These are phyloP conservation scores for Zelleria hepariella DNA, from an alignment of 2,888 invertebrate species.

Conservation along the genomic window DNA sequence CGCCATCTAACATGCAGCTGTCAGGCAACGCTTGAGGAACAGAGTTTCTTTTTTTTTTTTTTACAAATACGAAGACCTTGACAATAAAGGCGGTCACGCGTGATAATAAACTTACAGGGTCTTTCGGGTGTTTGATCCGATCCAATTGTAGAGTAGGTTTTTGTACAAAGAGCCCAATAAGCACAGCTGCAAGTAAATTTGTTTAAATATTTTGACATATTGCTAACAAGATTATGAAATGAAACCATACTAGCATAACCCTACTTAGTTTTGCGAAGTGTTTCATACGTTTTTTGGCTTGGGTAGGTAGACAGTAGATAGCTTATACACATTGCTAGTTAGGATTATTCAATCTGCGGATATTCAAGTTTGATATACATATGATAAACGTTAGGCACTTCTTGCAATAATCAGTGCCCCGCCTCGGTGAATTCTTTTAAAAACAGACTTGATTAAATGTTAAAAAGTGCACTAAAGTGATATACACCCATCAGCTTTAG, in stretches of 20 bases:
- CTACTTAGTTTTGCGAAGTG: not conserved
- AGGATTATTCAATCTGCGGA: no score
- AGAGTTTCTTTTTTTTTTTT: not conserved
- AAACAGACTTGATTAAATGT: no score
- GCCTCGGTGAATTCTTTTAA: no score
- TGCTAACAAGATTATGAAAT: not conserved
- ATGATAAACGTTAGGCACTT: no score
- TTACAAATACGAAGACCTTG: not conserved
- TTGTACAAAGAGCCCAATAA: not conserved
- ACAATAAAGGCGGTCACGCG: not conserved
- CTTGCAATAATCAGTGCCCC: no score
- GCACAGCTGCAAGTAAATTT: not conserved
- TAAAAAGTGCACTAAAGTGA: no score
- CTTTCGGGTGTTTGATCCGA: not conserved
- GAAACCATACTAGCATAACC: not conserved
- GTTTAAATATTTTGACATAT: not conserved
- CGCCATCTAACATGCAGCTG: not conserved
- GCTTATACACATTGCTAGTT: no score
- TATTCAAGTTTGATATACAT: no score
- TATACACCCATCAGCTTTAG: no score
- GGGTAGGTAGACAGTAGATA: no score
- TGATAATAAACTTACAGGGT: not conserved
- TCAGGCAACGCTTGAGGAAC: not conserved
- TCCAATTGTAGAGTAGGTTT: not conserved
- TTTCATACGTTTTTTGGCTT: slow-evolving; percentile 22